These are phyloP conservation scores for Epiblema foenella DNA, from an alignment of 2,888 invertebrate genomes.

Conservation along the genomic window DNA sequence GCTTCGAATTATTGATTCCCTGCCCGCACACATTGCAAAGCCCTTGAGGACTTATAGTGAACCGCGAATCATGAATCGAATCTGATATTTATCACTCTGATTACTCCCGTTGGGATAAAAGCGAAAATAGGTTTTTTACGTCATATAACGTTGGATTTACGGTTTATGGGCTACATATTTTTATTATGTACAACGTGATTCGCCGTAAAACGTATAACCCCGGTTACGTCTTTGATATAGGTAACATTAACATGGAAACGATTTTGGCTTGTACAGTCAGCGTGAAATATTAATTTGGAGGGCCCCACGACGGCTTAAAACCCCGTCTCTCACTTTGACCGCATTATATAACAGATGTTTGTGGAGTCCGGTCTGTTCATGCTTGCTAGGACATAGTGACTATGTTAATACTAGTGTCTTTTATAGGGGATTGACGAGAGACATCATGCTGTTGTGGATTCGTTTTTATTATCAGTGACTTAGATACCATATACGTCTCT, in stretches of 20 bases:
- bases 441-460: no score
- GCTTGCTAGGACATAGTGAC: no score
- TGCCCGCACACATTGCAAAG: not conserved
- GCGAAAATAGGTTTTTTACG: conserved; percentile 14
- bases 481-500: no score
- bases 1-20: not conserved
- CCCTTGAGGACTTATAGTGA: not conserved
- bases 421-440: no score
- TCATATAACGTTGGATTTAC: conserved; percentile 6
- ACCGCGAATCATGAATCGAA: not conserved
- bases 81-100: conserved; percentile 10
- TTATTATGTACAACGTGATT: conserved; percentile 28
- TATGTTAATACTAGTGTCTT: no score
- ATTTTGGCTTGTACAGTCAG: conserved; percentile 25
- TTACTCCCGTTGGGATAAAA: conserved; percentile 7
- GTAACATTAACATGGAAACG: conserved; percentile 34
- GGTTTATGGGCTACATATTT: conserved; percentile 26
- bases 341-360: no score
- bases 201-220: conserved; percentile 28
- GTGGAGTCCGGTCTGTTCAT: no score
- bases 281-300: not conserved
- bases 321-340: no score
- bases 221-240: conserved; percentile 36
- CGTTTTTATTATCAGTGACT: no score
- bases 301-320: no score